Percentiles rank a stretch among this genome's conserved stretches.
Evolutionary conservation across 2,113 vertebrate species (phyloP).

Genomic region (Propithecus coquereli): DNA sequence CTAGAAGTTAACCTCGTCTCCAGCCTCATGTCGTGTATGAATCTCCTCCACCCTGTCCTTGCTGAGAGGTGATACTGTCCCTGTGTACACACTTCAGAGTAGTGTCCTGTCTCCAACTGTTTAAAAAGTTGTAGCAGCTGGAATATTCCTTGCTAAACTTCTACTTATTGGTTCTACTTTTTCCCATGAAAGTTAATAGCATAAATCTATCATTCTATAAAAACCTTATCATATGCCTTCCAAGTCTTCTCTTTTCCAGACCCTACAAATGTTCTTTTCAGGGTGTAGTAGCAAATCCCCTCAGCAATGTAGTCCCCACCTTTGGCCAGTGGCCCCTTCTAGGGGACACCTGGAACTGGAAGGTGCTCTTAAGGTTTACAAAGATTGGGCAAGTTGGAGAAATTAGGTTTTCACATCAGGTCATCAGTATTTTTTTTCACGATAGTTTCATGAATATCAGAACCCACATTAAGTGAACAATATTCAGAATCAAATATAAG

Average conservation of each 20-base stretch:
- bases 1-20: background rate
- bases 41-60: background rate
- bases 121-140: background rate
- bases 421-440: background rate
- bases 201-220: background rate
- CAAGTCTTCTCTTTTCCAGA: background rate
- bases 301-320: background rate
- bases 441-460: background rate
- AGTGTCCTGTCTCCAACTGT: background rate
- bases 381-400: background rate
- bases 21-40: background rate
- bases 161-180: background rate
- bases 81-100: background rate
- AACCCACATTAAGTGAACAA: background rate
- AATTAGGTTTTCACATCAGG: background rate
- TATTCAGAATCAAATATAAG: background rate
- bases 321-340: background rate
- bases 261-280: background rate
- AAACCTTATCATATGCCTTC: background rate
- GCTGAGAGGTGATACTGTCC: accelerated
- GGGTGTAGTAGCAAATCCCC: background rate
- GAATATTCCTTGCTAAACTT: background rate
- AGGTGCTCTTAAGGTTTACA: background rate
- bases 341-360: background rate
- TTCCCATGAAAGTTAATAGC: background rate